Percentiles rank a stretch among this genome's conserved stretches.
Conservation (phyloP, 2,888 invertebrate species). For the Netelia melanura region DNA sequence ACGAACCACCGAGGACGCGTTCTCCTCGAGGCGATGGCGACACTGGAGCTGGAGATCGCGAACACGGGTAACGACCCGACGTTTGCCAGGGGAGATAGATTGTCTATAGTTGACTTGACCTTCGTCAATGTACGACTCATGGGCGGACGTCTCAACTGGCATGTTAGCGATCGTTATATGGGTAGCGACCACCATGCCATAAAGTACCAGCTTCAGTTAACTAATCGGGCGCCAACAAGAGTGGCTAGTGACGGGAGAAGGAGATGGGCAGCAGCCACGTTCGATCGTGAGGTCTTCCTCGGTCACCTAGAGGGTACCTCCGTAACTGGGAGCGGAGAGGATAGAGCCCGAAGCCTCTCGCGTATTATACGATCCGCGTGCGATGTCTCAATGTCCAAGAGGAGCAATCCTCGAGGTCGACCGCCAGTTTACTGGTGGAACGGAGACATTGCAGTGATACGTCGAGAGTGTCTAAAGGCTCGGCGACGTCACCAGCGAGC, state of each 20-base stretch:
- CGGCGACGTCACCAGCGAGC: too few species aligned
- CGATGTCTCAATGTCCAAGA: conserved; percentile 8
- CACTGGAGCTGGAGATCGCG: conserved; percentile 57
- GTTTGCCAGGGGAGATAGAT: conserved; percentile 49
- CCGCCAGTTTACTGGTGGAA: too few species aligned
- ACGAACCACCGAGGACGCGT: conserved; percentile 64
- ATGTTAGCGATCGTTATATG: conserved; percentile 12
- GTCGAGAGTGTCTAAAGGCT: too few species aligned
- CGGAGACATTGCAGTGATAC: too few species aligned
- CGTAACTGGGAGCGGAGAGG: not conserved
- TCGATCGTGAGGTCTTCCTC: not conserved
- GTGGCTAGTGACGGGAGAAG: not conserved
- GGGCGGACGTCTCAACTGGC: not conserved
- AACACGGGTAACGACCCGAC: conserved; percentile 63
- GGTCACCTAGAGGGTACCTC: not conserved
- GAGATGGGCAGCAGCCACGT: conserved; percentile 19
- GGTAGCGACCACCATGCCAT: conserved; percentile 25
- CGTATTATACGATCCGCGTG: not conserved
- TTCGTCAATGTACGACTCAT: conserved; percentile 38
- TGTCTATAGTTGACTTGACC: conserved; percentile 66
- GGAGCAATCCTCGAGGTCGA: not conserved
- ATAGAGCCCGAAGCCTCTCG: not conserved
- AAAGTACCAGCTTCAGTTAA: conserved; percentile 16
- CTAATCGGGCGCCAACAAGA: not conserved
- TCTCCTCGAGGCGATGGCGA: conserved; percentile 45